Evolutionary conservation across 2,113 vertebrate species (phyloP).

Genomic region (Sigmodon hispidus): DNA sequence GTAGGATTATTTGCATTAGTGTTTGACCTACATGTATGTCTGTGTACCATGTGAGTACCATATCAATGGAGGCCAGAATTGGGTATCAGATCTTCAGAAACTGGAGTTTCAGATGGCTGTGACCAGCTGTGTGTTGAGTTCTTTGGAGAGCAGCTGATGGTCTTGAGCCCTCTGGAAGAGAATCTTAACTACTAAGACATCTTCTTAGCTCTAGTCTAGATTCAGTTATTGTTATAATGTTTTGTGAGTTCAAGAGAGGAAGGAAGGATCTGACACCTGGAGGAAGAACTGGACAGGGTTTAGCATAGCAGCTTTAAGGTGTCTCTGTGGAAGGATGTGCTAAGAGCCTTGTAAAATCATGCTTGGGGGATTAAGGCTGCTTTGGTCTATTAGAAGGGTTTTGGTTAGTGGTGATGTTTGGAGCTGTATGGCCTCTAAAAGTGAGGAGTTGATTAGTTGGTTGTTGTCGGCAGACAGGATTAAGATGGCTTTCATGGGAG

Average conservation of each 20-base stretch:
- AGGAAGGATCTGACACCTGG: background rate
- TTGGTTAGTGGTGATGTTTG: background rate
- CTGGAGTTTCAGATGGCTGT: background rate
- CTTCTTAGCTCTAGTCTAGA: background rate
- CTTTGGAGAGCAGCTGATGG: background rate
- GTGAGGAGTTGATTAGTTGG: background rate
- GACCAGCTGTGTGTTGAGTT: background rate
- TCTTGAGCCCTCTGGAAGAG: background rate
- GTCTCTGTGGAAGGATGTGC: background rate
- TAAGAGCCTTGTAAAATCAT: background rate
- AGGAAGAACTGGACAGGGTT: background rate
- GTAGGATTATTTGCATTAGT: background rate
- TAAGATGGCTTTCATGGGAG: background rate
- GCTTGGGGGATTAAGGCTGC: background rate
- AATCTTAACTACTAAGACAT: background rate
- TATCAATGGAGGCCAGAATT: background rate
- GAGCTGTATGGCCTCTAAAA: background rate
- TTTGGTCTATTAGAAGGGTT: background rate
- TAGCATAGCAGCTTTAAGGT: conserved; percentile 7
- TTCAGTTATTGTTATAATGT: background rate
- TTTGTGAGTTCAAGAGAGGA: conserved; percentile 23
- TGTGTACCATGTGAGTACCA: background rate
- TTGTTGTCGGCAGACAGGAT: background rate
- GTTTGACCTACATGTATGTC: background rate
- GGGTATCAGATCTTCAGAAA: background rate